phyloP scores from a whole-genome alignment of 2,888 invertebrate genomes.

The Neuroscelio doddi region DNA sequence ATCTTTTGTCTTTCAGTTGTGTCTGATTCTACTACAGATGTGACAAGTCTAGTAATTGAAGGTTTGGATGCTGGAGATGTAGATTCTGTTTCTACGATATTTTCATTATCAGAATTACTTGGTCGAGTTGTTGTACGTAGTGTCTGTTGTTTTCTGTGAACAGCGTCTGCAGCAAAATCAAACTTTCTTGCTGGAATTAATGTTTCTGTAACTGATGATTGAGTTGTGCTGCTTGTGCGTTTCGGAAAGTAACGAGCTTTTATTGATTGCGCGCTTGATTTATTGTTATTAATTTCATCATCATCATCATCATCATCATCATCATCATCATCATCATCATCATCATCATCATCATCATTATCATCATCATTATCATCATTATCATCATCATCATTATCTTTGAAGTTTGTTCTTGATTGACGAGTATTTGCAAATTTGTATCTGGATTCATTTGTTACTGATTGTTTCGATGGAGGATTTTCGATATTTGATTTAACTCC shows the following conservation, averaged over 20 bases:
- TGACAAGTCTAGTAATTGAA: conserved; percentile 71
- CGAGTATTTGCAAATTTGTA: conserved; percentile 16
- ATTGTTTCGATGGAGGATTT: conserved; percentile 49
- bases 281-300: neutral
- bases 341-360: neutral
- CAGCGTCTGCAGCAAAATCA: conserved; percentile 65
- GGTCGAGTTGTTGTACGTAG: conserved; percentile 53
- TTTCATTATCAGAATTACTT: conserved; percentile 21
- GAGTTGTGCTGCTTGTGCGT: conserved; percentile 55
- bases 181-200: conserved; percentile 67
- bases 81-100: conserved; percentile 49
- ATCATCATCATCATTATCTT: neutral
- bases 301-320: neutral
- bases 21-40: conserved; percentile 72
- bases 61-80: conserved; percentile 59
- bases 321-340: neutral
- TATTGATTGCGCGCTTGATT: conserved; percentile 20
- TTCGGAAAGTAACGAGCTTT: conserved; percentile 58
- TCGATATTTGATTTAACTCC: neutral
- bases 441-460: conserved; percentile 5
- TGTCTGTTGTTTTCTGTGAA: conserved; percentile 61
- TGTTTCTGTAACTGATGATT: conserved; percentile 62
- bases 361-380: neutral
- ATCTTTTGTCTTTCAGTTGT: conserved; percentile 73
- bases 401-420: conserved; percentile 37